Base-by-base conservation (phyloP, 2,797 vertebrate species). In the Cetoscarus ocellatus region DNA sequence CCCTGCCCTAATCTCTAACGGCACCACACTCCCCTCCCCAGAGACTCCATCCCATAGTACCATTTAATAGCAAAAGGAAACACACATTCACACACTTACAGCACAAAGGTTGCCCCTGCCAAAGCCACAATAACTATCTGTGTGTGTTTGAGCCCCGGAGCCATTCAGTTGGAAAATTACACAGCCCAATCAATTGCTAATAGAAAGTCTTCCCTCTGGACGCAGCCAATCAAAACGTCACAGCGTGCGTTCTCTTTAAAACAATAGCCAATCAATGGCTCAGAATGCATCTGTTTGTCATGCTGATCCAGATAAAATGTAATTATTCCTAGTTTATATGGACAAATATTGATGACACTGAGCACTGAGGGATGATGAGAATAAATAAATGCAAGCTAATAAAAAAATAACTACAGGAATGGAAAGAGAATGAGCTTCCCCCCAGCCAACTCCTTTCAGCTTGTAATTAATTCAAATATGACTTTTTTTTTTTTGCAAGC, bases 121-220 rank as follows among this genome's bases (percentile, higher is more conserved):
- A 71, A 78, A 82, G 61, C 73, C 67, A 84, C 81, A 87, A 81
- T 89, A 81, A 78, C 45, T 36, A 47, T 39, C 61, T 70, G 56
- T 61, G 58, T 50, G 70, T 61, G 70, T 61, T 58, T 47, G 59
- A 56, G 65, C 67, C 69, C 14, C 12, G 53, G 58, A 87, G 73
- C 69, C 85, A 83, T 82, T 87, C 82, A 85, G 85, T 91, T 91
- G 77, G 88, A 93, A 93, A 94, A 94, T 92, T 85, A 79, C 84
- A 84, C 83, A 17, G 70, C 60, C 88, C 86, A 93, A 92, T 93
- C 91, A 92, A 85, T 93, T 60, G 38, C 82, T 80, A 84, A 91
- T 86, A 84, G 80, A 90, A 84, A 82, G 63, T 71, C 44, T 71
- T 83, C 82, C 70, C 57, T 66, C 60, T 39, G 35, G 67, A 42